These are phyloP conservation scores for Coleophora flavipennella DNA, from an alignment of 2,888 invertebrate species.

Conservation along the genomic window DNA sequence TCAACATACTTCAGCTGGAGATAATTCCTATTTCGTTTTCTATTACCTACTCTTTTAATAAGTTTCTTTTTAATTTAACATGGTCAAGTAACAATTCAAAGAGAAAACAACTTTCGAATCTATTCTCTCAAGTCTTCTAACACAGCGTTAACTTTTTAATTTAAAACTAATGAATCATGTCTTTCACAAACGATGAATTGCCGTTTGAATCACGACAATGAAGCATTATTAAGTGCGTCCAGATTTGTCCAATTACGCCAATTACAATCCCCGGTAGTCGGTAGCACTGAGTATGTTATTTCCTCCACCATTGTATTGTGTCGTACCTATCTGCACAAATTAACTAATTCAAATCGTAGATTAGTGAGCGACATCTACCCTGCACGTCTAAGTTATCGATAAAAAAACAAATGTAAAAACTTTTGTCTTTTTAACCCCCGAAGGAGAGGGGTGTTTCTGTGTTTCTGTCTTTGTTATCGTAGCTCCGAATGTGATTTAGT, in stretches of 20 bases:
- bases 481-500: too few relatives aligned
- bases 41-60: too few relatives aligned
- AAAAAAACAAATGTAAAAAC: background rate
- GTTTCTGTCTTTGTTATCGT: too few relatives aligned
- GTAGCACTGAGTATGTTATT: constrained; percentile 55
- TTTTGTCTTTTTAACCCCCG: too few relatives aligned
- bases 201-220: constrained; percentile 66
- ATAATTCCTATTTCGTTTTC: too few relatives aligned
- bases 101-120: too few relatives aligned
- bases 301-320: constrained; percentile 69
- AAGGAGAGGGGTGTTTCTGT: too few relatives aligned
- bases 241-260: constrained; percentile 71
- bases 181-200: constrained; percentile 66
- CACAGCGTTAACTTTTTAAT: constrained; percentile 40
- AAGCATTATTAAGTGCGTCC: constrained; percentile 66
- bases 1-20: too few relatives aligned
- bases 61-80: too few relatives aligned
- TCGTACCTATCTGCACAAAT: constrained; percentile 67
- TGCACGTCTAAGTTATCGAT: constrained; percentile 10
- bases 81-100: too few relatives aligned
- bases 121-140: background rate
- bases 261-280: constrained; percentile 65
- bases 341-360: constrained; percentile 59
- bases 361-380: constrained; percentile 8
- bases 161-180: constrained; percentile 62